Evolutionary conservation across 2,888 invertebrate species (phyloP).

Genomic region (Hirtodrosophila cameraria): DNA sequence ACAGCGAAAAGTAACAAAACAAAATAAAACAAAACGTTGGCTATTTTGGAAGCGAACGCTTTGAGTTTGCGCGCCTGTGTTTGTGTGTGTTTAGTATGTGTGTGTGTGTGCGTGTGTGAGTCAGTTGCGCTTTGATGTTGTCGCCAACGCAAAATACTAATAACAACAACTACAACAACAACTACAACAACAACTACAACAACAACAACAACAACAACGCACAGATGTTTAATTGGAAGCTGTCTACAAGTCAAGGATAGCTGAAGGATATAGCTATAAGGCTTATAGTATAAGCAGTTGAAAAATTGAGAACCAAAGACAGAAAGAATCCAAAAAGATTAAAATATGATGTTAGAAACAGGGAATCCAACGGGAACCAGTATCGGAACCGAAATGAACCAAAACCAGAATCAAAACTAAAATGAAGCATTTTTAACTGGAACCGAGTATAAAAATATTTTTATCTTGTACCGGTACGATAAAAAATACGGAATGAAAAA

Average conservation of each 20-base stretch:
- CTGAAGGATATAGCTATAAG: slow-evolving; percentile 20
- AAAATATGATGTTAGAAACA: too few relatives aligned
- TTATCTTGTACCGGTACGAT: too few relatives aligned
- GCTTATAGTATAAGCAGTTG: too few relatives aligned
- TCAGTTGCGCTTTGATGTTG: slow-evolving; percentile 40
- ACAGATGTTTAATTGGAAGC: slow-evolving; percentile 34
- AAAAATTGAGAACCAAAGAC: too few relatives aligned
- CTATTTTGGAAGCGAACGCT: slow-evolving; percentile 72
- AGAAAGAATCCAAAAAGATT: too few relatives aligned
- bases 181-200: neutral
- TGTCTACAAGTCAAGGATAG: slow-evolving; percentile 27
- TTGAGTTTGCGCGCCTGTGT: slow-evolving; percentile 42
- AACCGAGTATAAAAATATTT: too few relatives aligned
- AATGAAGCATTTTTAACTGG: too few relatives aligned
- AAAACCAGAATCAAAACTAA: too few relatives aligned
- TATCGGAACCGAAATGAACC: too few relatives aligned
- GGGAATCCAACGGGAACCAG: too few relatives aligned
- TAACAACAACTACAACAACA: slow-evolving; percentile 20
- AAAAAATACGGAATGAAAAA: too few relatives aligned
- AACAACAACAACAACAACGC: slow-evolving; percentile 8
- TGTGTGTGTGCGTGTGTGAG: slow-evolving; percentile 35
- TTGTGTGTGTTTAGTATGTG: neutral
- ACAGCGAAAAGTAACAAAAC: slow-evolving; percentile 18
- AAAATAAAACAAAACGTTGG: slow-evolving; percentile 49
- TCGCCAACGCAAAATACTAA: slow-evolving; percentile 60